These are phyloP conservation scores for Willowsia nigromaculata DNA, from an alignment of 2,888 invertebrate genomes.

Conservation along the genomic window DNA sequence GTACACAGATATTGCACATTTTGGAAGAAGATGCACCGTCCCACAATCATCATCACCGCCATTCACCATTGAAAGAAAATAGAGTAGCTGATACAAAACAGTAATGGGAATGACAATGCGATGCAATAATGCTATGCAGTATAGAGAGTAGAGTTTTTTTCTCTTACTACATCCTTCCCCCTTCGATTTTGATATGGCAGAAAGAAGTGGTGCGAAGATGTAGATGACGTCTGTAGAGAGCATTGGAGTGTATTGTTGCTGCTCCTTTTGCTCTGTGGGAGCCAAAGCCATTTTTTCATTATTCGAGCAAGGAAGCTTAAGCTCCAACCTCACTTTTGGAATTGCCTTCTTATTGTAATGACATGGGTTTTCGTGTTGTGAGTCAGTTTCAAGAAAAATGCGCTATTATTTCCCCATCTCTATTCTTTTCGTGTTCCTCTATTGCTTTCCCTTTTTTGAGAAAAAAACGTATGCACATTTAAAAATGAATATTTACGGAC, in stretches of 20 bases:
- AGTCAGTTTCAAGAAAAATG: conserved; percentile 2
- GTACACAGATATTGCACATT: conserved; percentile 14
- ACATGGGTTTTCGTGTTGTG: conserved; percentile 18
- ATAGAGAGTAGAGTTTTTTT: conserved; percentile 1
- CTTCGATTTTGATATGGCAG: conserved; percentile 49
- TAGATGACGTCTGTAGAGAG: neutral
- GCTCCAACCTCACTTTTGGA: conserved; percentile 5
- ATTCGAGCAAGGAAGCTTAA: neutral
- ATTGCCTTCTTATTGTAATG: conserved; percentile 53
- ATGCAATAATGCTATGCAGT: conserved; percentile 45
- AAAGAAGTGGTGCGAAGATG: neutral
- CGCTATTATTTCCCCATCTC: neutral
- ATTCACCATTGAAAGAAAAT: conserved; percentile 33
- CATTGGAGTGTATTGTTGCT: conserved; percentile 1
- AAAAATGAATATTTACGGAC: neutral
- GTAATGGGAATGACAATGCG: conserved; percentile 56
- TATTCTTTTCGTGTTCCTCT: neutral
- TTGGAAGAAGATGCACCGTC: conserved; percentile 33
- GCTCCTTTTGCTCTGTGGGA: neutral
- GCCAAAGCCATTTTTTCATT: neutral
- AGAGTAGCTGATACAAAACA: conserved; percentile 51
- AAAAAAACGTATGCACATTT: neutral
- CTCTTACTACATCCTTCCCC: conserved; percentile 22
- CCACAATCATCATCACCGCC: conserved; percentile 38
- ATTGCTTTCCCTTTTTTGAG: neutral